A percentile compares a stretch with the other conserved stretches of the same genome.
Conservation (phyloP, 2,888 invertebrate genomes). For the Amaurobius ferox region DNA sequence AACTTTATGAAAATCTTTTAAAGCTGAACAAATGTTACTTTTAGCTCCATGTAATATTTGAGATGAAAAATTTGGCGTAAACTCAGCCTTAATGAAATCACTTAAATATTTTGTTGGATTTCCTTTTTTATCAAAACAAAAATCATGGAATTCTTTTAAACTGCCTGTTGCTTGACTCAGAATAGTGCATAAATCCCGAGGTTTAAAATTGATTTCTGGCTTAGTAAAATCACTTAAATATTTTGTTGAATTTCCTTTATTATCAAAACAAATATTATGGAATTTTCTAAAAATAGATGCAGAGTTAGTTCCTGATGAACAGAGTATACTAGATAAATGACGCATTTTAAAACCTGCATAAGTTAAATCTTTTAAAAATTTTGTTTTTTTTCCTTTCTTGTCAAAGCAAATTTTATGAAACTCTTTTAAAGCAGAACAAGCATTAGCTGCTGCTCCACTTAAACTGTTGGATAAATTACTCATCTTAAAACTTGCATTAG, state of each 20-base stretch:
- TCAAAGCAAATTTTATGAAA: too few relatives aligned
- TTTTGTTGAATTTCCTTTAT: too few relatives aligned
- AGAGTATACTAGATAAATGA: conserved; percentile 16
- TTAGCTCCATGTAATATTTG: background rate
- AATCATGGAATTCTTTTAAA: conserved; percentile 20
- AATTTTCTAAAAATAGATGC: conserved; percentile 13
- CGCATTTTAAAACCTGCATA: too few relatives aligned
- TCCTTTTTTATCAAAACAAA: conserved; percentile 26
- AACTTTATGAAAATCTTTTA: too few relatives aligned
- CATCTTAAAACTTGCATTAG: too few relatives aligned
- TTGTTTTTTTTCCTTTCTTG: too few relatives aligned
- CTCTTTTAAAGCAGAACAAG: too few relatives aligned
- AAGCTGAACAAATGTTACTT: conserved; percentile 1
- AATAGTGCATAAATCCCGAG: background rate
- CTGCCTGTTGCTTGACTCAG: background rate
- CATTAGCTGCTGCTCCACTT: too few relatives aligned
- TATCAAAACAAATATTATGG: conserved; percentile 21
- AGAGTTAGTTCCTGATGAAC: background rate
- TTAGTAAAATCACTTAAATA: background rate
- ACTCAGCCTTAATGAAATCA: conserved; percentile 10
- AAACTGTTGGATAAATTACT: too few relatives aligned
- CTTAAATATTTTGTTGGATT: too few relatives aligned
- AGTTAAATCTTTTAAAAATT: too few relatives aligned
- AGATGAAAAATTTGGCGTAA: background rate
- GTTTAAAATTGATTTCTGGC: background rate